Conservation (phyloP, 1,140 invertebrate genomes). For the Tetranychus cinnabarinus region DNA sequence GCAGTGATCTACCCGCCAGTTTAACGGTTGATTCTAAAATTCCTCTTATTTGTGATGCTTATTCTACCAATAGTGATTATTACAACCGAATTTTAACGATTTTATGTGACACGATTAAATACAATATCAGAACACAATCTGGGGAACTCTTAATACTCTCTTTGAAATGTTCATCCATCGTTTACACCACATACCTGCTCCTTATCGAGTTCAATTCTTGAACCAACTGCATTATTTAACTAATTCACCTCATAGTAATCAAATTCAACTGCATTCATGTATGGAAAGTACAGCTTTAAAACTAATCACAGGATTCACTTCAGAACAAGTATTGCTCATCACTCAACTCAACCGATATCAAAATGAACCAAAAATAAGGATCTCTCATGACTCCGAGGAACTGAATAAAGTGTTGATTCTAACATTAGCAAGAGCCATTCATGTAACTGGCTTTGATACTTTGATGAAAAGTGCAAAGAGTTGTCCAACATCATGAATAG, state of each 20-base stretch:
- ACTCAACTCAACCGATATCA: too few species aligned
- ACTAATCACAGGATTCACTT: slow-evolving; percentile 62
- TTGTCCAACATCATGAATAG: too few species aligned
- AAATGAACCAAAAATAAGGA: too few species aligned
- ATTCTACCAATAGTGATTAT: slow-evolving; percentile 28
- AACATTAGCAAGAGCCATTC: too few species aligned
- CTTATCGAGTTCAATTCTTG: slow-evolving; percentile 71
- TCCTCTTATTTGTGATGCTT: slow-evolving; percentile 66
- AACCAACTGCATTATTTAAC: slow-evolving; percentile 65
- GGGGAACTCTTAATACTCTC: slow-evolving; percentile 63
- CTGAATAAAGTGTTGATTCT: too few species aligned
- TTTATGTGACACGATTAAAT: slow-evolving; percentile 75
- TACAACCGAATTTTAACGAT: slow-evolving; percentile 69
- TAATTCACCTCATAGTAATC: slow-evolving; percentile 64
- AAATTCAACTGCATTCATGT: slow-evolving; percentile 70
- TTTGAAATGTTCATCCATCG: slow-evolving; percentile 90
- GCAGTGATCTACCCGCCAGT: slow-evolving; percentile 15
- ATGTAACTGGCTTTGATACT: too few species aligned
- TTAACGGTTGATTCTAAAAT: slow-evolving; percentile 72
- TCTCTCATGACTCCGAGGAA: too few species aligned
- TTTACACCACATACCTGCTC: slow-evolving; percentile 82
- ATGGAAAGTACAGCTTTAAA: slow-evolving; percentile 79
- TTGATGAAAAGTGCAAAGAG: too few species aligned
- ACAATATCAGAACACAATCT: slow-evolving; percentile 71
- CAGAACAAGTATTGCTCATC: too few species aligned